These are phyloP conservation scores for Phrynosoma blainvillii DNA, from an alignment of 2,113 vertebrate genomes.

Conservation along the genomic window DNA sequence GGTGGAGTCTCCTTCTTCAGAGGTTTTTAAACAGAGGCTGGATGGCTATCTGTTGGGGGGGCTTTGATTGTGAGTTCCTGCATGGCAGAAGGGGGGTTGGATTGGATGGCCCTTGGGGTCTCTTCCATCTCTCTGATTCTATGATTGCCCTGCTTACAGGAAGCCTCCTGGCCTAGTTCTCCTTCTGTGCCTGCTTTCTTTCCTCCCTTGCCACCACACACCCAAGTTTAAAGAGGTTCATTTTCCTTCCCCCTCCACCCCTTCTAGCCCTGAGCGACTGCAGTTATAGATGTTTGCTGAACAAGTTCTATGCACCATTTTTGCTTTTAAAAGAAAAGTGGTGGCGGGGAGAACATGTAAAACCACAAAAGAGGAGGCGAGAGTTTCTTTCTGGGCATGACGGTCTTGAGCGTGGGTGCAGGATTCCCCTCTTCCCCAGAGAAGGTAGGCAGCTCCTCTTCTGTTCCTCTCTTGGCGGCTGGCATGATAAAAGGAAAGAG, in stretches of 20 bases:
- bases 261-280: constrained; percentile 4
- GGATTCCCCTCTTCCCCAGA: constrained; percentile 14
- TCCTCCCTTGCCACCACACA: constrained; percentile 16
- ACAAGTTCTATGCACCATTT: constrained; percentile 38
- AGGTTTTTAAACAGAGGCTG: no score
- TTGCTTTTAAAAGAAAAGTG: constrained; percentile 27
- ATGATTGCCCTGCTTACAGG: neutral
- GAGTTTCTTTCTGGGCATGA: constrained; percentile 22
- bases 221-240: neutral
- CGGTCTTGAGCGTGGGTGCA: constrained; percentile 20
- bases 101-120: no score
- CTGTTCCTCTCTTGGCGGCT: neutral
- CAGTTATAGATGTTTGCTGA: constrained; percentile 36
- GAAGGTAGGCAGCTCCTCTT: neutral
- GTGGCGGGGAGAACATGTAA: neutral
- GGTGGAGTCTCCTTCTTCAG: no score
- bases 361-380: constrained; percentile 10
- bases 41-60: no score
- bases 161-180: constrained; percentile 13
- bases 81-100: no score
- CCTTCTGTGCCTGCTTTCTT: constrained; percentile 28
- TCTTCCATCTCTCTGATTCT: no score
- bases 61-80: no score
- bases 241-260: no score
- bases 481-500: constrained; percentile 5